phyloP scores from a whole-genome alignment of 1,140 invertebrate species.

The Medauroidea extradentata region DNA sequence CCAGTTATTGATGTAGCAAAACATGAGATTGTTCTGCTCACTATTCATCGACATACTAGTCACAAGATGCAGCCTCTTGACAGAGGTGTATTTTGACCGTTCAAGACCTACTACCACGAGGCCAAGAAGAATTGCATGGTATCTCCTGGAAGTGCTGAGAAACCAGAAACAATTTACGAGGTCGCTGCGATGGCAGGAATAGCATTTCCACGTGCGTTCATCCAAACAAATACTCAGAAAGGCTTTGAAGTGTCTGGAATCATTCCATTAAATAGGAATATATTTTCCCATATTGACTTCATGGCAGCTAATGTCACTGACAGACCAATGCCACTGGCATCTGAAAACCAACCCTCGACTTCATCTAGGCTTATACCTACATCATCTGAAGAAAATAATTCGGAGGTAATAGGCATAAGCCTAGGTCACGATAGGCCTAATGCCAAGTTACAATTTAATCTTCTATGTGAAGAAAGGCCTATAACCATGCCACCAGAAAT shows the following conservation, averaged over 20 bases:
- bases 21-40: conserved; percentile 34
- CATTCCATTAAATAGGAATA: conserved; percentile 33
- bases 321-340: conserved; percentile 31
- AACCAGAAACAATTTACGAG: conserved; percentile 32
- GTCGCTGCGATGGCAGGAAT: conserved; percentile 21
- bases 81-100: conserved; percentile 25
- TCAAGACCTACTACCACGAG: conserved; percentile 30
- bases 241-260: conserved; percentile 35
- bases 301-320: conserved; percentile 27
- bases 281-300: conserved; percentile 40
- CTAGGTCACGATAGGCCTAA: background rate
- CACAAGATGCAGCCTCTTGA: conserved; percentile 41
- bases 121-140: conserved; percentile 17
- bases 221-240: conserved; percentile 31
- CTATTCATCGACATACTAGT: conserved; percentile 41
- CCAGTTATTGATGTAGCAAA: conserved; percentile 29
- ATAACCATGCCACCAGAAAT: background rate
- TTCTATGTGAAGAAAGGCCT: background rate
- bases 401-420: background rate
- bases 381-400: background rate
- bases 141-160: conserved; percentile 17
- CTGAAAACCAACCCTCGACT: too few relatives aligned
- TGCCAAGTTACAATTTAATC: background rate
- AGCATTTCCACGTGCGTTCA: conserved; percentile 13
- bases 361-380: background rate